Evolutionary conservation across 2,797 vertebrate species (phyloP), one percentile per base, ranked within the genome.

Genomic region (Semotilus atromaculatus): DNA sequence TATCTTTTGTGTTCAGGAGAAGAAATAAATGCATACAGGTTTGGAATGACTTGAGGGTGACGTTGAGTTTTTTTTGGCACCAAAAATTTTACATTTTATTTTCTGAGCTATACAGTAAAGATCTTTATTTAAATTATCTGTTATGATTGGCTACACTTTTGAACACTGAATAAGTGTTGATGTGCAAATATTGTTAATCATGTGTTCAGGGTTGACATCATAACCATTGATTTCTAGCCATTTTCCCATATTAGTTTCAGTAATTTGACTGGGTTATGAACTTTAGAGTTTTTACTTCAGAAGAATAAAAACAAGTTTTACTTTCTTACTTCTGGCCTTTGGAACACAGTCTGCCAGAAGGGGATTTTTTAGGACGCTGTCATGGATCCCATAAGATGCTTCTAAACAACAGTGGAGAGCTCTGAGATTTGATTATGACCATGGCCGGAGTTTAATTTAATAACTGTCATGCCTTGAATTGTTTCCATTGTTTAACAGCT

Each of bases 341-440:
- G 26, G 16, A 62, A 77, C 38, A 40, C 34, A 68, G 34, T 13
- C 10, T 21, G 9, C 67, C 67, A 11, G 19, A 40, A 78, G n/a
- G 9, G 26, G 62, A 14, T 45, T 78, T 78, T 78, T 3, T 78
- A 6, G 18, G 29, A 21, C 5, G 5, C 3, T 29, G 75, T 45
- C 58, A 78, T 62, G n/a, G 36, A 43, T 34, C 48, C 9, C 29
- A 14, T 76, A 60, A 60, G 36, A 77, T 21, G 38, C 58, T 64
- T 78, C n/a, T 64, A 78, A 78, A 64, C n/a, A 78, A 64, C 58
- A 64, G 38, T 14, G 18, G n/a, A 78, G 26, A 64, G 76, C n/a
- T 45, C 38, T 78, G 58, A 43, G n/a, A 78, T 78, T 78, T 64
- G 76, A 78, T 64, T 78, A 78, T 13, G 23, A 23, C 38, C 26